Conservation (phyloP, 2,113 vertebrate species). For the Sturnus vulgaris region DNA sequence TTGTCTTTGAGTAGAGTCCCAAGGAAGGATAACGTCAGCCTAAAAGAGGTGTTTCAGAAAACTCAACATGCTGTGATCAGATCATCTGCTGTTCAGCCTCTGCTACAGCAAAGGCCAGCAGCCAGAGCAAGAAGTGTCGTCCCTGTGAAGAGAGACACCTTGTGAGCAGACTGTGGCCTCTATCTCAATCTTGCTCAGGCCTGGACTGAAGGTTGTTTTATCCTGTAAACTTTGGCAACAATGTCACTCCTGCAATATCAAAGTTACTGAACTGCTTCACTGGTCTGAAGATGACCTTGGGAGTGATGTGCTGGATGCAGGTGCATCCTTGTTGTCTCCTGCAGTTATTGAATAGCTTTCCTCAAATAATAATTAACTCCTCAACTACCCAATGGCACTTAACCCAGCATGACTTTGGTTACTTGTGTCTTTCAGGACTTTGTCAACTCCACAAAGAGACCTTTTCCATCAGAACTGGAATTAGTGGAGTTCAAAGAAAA, state of each 20-base stretch:
- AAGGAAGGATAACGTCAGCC: neutral
- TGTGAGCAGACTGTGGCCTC: neutral
- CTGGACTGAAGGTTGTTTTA: neutral
- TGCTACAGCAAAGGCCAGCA: neutral
- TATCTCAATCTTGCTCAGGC: neutral
- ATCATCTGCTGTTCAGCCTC: neutral
- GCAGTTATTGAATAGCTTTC: neutral
- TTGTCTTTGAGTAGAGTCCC: neutral
- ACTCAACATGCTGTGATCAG: neutral
- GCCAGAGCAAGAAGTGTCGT: neutral
- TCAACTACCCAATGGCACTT: rapidly evolving
- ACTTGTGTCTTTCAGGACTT: conserved; percentile 72
- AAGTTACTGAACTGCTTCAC: neutral
- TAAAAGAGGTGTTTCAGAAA: neutral
- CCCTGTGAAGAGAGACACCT: neutral
- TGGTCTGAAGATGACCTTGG: neutral
- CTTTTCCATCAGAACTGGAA: conserved; percentile 77
- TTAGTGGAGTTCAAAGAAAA: conserved; percentile 78
- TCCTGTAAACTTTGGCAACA: neutral
- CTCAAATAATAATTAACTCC: neutral
- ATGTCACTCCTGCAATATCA: neutral
- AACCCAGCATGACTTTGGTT: neutral
- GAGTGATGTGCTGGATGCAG: neutral
- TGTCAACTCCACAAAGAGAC: conserved; percentile 76
- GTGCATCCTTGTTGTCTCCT: neutral